A percentile compares a stretch with the other conserved stretches of the same genome.
Conservation (phyloP, 2,797 vertebrate species). For the Aphelocoma californica region DNA sequence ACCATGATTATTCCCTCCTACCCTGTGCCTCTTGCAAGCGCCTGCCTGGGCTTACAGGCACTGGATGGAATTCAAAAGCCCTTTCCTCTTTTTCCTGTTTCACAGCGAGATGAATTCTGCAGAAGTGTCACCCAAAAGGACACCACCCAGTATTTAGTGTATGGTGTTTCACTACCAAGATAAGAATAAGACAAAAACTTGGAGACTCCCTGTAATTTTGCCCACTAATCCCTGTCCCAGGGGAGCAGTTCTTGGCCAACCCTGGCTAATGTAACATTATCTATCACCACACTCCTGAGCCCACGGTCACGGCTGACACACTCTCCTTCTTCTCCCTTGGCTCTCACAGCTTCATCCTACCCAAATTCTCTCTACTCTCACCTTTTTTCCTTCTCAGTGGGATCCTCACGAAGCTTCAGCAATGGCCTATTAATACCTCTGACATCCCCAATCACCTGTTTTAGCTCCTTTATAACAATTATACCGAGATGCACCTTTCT, state of each 20-base stretch:
- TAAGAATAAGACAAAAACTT: not conserved
- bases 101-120: not conserved
- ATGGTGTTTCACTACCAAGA: not conserved
- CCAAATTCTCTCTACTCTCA: not conserved
- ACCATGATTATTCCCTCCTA: not conserved
- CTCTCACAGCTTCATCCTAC: not conserved
- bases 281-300: not conserved
- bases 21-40: not conserved
- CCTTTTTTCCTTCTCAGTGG: not conserved
- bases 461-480: not conserved
- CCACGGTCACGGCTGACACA: not conserved
- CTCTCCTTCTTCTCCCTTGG: not conserved
- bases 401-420: not conserved
- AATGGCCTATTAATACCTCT: not conserved
- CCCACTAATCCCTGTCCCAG: not conserved
- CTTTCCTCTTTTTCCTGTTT: not conserved
- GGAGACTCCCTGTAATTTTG: conserved; percentile 10
- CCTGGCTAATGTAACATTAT: not conserved
- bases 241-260: not conserved
- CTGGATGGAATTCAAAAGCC: not conserved
- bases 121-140: not conserved
- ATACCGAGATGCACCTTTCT: not conserved
- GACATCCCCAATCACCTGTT: not conserved
- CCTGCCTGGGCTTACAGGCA: not conserved
- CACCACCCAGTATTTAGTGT: not conserved